A percentile compares a stretch with the other conserved stretches of the same genome.
Evolutionary conservation across 1,140 invertebrate genomes (phyloP).

Genomic region (Glomeris maerens): DNA sequence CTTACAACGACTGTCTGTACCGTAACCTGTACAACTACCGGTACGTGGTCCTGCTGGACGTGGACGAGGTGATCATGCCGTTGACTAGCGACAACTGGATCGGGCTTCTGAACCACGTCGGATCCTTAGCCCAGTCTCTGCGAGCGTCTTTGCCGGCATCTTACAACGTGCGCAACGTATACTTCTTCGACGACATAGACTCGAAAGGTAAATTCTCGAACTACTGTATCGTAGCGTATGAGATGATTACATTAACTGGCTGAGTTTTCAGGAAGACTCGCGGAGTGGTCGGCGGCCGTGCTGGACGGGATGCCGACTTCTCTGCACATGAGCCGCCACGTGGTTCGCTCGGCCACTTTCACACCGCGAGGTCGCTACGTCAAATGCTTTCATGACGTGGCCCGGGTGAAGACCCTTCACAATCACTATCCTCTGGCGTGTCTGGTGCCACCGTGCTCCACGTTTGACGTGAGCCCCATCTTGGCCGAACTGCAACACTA

Average conservation of each 20-base stretch:
- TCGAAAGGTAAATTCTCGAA: conserved; percentile 63
- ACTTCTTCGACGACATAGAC: conserved; percentile 79
- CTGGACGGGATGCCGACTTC: conserved; percentile 21
- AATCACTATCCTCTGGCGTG: conserved; percentile 87
- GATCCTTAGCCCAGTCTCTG: conserved; percentile 49
- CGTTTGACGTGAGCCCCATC: conserved; percentile 63
- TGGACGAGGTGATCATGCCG: conserved; percentile 91
- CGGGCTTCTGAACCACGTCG: conserved; percentile 55
- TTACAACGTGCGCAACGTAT: conserved; percentile 85
- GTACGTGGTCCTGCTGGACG: conserved; percentile 78
- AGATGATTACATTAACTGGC: conserved; percentile 81
- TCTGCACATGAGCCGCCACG: conserved; percentile 49
- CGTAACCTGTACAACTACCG: conserved; percentile 80
- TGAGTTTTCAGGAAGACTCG: too few relatives aligned
- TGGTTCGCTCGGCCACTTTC: conserved; percentile 76
- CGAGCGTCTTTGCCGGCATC: conserved; percentile 61
- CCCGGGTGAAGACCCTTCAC: conserved; percentile 72
- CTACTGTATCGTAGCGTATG: conserved; percentile 70
- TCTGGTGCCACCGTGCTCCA: conserved; percentile 60
- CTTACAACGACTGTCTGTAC: conserved; percentile 93
- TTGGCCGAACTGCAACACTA: conserved; percentile 87
- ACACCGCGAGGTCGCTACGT: conserved; percentile 86
- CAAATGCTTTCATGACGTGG: conserved; percentile 86
- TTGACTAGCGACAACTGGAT: conserved; percentile 58
- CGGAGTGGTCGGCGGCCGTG: conserved; percentile 13